These are phyloP conservation scores for Blastobasis adustella DNA, from an alignment of 2,888 invertebrate genomes.

Conservation along the genomic window DNA sequence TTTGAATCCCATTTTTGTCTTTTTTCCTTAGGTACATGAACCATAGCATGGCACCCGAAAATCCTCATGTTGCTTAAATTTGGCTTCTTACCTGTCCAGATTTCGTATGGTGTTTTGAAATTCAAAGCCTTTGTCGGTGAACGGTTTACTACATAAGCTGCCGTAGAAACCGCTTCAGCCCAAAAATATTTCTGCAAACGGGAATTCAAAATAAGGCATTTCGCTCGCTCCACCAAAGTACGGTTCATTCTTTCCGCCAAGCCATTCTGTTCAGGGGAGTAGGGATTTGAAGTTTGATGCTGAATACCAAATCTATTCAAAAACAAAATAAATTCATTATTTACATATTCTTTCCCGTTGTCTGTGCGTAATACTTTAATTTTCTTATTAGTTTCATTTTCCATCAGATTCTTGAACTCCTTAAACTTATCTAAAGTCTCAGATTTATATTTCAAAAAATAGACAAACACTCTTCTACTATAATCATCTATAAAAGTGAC, in stretches of 20 bases:
- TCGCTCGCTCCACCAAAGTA: constrained; percentile 16
- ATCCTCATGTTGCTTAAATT: constrained; percentile 3
- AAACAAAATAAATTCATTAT: background rate
- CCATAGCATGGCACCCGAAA: constrained; percentile 6
- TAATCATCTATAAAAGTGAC: constrained; percentile 11
- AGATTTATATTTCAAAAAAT: constrained; percentile 5
- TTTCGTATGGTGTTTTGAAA: constrained; percentile 18
- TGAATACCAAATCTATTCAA: background rate
- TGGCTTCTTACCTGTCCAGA: constrained; percentile 29
- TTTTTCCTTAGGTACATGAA: constrained; percentile 1
- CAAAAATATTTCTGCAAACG: constrained; percentile 12
- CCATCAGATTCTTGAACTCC: background rate
- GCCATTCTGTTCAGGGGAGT: constrained; percentile 25
- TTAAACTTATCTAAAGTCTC: constrained; percentile 4
- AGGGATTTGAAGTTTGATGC: background rate
- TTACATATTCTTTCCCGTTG: background rate
- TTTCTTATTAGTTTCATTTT: background rate
- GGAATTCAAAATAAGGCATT: constrained; percentile 16
- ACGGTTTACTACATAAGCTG: constrained; percentile 14
- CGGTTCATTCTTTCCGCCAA: constrained; percentile 24
- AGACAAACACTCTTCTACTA: constrained; percentile 2
- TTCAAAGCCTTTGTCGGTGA: constrained; percentile 5
- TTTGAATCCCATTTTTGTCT: constrained; percentile 5
- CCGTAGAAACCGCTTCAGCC: constrained; percentile 17
- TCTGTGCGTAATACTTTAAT: background rate